Conservation (phyloP, 2,888 invertebrate species). For the Bellardia pandia region DNA sequence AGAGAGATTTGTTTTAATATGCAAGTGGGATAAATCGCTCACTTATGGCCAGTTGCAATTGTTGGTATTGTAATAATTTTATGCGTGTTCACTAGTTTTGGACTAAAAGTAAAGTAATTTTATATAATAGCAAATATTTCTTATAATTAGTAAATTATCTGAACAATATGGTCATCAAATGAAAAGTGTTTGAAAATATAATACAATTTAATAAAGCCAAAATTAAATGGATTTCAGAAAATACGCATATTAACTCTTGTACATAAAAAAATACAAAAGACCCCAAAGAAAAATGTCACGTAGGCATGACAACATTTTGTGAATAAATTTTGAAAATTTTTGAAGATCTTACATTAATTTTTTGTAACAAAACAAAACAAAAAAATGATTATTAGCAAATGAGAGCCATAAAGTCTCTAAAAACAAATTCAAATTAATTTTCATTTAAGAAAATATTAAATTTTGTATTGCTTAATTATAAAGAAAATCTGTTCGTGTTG, state of each 20-base stretch:
- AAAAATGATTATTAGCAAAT: background rate
- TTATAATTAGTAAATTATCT: no score
- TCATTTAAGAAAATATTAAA: background rate
- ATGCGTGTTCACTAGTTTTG: no score
- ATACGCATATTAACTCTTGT: background rate
- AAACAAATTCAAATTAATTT: slow-evolving; percentile 20
- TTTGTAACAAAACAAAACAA: background rate
- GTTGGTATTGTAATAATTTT: no score
- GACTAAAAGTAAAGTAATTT: no score
- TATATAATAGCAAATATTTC: no score
- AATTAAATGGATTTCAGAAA: background rate
- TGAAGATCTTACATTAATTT: slow-evolving; percentile 4
- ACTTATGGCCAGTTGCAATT: no score
- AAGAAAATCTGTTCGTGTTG: background rate
- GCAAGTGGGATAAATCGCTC: no score
- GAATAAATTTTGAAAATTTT: slow-evolving; percentile 19
- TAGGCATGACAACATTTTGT: slow-evolving; percentile 12
- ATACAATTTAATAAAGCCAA: background rate
- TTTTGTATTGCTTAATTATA: background rate
- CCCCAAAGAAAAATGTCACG: slow-evolving; percentile 6
- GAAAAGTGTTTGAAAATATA: background rate
- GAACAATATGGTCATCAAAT: no score
- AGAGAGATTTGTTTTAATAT: no score
- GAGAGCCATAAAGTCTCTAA: slow-evolving; percentile 29
- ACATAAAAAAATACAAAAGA: background rate